Percentiles rank a stretch among this genome's conserved stretches.
Conservation (phyloP, 2,113 vertebrate species). For the Piprites chloris region DNA sequence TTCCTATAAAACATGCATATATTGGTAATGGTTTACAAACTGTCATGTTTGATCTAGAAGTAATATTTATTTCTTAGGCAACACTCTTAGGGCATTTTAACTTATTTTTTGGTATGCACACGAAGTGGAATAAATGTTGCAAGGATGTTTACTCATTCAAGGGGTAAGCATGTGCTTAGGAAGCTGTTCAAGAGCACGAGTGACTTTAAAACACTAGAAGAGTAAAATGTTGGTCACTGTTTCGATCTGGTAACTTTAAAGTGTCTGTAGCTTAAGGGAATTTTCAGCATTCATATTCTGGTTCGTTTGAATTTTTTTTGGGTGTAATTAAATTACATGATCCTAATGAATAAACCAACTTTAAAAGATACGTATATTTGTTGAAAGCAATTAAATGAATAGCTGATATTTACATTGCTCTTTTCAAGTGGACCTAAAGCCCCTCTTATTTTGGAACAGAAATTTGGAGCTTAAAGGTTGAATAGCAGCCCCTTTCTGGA, state of each 20-base stretch:
- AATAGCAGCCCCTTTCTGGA: neutral
- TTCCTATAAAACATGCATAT: neutral
- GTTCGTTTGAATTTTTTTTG: neutral
- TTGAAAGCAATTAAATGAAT: neutral
- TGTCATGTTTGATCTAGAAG: neutral
- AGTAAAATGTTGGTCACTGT: neutral
- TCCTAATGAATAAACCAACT: slow-evolving; percentile 11
- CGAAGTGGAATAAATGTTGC: neutral
- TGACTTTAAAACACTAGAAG: neutral
- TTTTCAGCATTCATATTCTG: neutral
- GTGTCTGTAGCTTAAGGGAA: neutral
- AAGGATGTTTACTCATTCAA: neutral
- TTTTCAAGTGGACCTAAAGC: neutral
- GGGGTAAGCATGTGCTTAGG: neutral
- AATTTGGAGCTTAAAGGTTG: neutral
- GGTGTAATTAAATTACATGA: neutral
- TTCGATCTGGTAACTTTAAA: slow-evolving; percentile 1
- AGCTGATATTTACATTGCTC: neutral
- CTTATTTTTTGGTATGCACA: neutral
- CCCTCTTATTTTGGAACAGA: neutral
- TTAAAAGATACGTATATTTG: neutral
- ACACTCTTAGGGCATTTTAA: neutral
- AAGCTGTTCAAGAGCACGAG: neutral
- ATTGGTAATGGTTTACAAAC: neutral
- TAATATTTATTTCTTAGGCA: neutral